Evolutionary conservation across 2,888 invertebrate species (phyloP).

Genomic region (Notodonta ziczac): DNA sequence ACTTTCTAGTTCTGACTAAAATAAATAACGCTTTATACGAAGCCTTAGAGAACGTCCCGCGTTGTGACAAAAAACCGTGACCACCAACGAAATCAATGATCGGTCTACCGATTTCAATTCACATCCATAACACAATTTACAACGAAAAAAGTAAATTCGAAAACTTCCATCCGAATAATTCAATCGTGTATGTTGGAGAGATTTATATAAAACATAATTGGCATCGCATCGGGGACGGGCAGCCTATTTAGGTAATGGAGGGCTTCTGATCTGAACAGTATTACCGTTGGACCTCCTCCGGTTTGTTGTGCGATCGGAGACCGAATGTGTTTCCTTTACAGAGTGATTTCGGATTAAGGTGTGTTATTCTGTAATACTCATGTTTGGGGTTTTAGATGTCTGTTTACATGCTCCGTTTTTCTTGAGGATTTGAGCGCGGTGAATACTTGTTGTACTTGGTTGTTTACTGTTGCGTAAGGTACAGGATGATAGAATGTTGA

Average conservation of each 20-base stretch:
- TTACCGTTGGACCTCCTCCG: constrained; percentile 10
- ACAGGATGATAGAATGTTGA: too few relatives aligned
- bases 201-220: constrained; percentile 39
- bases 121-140: constrained; percentile 1
- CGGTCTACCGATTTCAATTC: constrained; percentile 10
- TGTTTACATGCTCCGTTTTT: neutral
- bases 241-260: constrained; percentile 44
- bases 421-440: neutral
- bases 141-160: neutral
- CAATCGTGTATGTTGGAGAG: constrained; percentile 10
- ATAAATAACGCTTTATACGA: too few relatives aligned
- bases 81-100: too few relatives aligned
- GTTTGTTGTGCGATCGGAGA: constrained; percentile 1
- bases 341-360: constrained; percentile 6
- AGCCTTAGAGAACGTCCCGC: too few relatives aligned
- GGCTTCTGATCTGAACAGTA: constrained; percentile 33
- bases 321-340: constrained; percentile 5
- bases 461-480: too few relatives aligned
- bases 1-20: too few relatives aligned
- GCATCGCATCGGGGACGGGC: constrained; percentile 36
- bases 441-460: too few relatives aligned
- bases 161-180: constrained; percentile 6
- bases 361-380: neutral
- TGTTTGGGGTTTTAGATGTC: neutral
- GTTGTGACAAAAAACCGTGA: too few relatives aligned